Percentiles rank a stretch among this genome's conserved stretches.
These are phyloP conservation scores for Brachyopa scutellaris DNA, from an alignment of 2,888 invertebrate genomes.

Conservation along the genomic window DNA sequence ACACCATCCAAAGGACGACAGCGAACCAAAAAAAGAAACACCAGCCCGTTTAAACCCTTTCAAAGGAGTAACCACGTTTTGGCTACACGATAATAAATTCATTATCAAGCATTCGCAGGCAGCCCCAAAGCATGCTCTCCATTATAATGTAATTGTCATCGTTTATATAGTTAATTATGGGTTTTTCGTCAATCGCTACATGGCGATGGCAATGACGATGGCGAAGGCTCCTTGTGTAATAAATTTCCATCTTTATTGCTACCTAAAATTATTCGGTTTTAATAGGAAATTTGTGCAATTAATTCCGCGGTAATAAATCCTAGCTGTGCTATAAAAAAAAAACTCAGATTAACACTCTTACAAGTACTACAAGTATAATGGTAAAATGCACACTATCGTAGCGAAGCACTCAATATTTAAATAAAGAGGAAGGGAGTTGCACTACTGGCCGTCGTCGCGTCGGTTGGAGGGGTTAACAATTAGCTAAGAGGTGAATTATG, in stretches of 20 bases:
- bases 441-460: no score
- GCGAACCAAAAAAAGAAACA: neutral
- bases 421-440: neutral
- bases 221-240: conserved; percentile 28
- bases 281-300: conserved; percentile 52
- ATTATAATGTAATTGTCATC: conserved; percentile 61
- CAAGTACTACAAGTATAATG: neutral
- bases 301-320: conserved; percentile 49
- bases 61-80: conserved; percentile 13
- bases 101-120: neutral
- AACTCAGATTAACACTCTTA: conserved; percentile 27
- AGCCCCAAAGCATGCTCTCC: conserved; percentile 22
- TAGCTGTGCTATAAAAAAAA: neutral
- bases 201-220: no score
- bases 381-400: neutral
- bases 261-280: conserved; percentile 64
- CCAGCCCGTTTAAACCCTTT: conserved; percentile 11
- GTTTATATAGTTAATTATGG: conserved; percentile 52
- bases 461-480: no score
- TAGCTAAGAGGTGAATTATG: no score
- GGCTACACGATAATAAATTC: conserved; percentile 13
- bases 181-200: conserved; percentile 43
- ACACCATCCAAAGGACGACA: no score
- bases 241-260: conserved; percentile 62
- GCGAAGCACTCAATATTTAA: conserved; percentile 3